Conservation (phyloP, 2,113 vertebrate genomes). For the Eupsittula cactorum region DNA sequence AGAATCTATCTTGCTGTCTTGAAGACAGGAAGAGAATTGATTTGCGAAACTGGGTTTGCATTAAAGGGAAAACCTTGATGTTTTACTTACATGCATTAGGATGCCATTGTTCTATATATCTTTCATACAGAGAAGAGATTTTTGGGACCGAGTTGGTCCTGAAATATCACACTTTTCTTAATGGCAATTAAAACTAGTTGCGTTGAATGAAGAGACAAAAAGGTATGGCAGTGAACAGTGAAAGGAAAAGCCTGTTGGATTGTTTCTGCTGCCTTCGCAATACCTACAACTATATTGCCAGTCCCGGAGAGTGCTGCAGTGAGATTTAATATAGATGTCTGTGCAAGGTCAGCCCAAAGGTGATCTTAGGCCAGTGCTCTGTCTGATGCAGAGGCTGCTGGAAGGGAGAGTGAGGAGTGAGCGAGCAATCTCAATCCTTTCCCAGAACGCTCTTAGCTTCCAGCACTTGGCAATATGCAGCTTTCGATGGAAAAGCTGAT, state of each 20-base stretch:
- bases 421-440: background rate
- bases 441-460: background rate
- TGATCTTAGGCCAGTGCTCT: background rate
- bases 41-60: background rate
- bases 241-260: background rate
- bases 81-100: background rate
- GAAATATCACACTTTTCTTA: background rate
- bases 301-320: background rate
- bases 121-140: background rate
- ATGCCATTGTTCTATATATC: background rate
- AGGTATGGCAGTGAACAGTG: background rate
- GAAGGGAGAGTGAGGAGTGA: background rate
- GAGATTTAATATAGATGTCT: background rate
- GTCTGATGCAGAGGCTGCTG: background rate
- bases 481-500: background rate
- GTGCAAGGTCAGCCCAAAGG: background rate
- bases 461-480: background rate
- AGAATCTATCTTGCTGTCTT: background rate
- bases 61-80: background rate
- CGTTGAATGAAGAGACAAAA: background rate
- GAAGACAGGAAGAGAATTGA: background rate
- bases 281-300: background rate
- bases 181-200: background rate
- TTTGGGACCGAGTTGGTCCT: background rate
- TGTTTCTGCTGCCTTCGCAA: background rate